Conservation (phyloP, 2,888 invertebrate genomes). For the Scrobipalpa atriplicella region DNA sequence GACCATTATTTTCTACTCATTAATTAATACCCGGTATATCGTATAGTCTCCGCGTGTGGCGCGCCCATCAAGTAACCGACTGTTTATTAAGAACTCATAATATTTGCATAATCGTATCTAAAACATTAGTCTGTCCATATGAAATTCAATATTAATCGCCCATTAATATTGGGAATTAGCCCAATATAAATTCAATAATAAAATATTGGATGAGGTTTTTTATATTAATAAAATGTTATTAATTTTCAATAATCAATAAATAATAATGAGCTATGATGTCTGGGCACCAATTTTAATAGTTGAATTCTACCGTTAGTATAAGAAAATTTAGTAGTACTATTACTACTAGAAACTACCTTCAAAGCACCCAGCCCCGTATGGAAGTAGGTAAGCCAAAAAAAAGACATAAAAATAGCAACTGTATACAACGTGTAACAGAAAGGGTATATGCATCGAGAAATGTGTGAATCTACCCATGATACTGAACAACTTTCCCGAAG, state of each 20-base stretch:
- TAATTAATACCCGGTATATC: slow-evolving; percentile 15
- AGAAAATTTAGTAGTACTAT: too few species aligned
- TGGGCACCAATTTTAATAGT: not conserved
- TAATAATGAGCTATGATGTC: slow-evolving; percentile 17
- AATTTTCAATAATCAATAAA: slow-evolving; percentile 32
- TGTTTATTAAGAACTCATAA: slow-evolving; percentile 78
- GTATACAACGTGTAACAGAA: too few species aligned
- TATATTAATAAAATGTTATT: slow-evolving; percentile 29
- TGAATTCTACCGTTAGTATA: not conserved
- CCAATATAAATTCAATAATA: slow-evolving; percentile 70
- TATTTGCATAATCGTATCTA: slow-evolving; percentile 80
- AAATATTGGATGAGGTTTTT: slow-evolving; percentile 35
- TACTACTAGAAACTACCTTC: too few species aligned
- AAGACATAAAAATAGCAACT: too few species aligned
- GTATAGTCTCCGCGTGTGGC: slow-evolving; percentile 53
- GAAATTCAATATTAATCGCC: slow-evolving; percentile 77
- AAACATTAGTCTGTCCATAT: slow-evolving; percentile 64
- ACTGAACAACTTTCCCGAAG: too few species aligned
- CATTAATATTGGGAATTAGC: slow-evolving; percentile 74
- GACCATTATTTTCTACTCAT: not conserved
- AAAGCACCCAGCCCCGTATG: too few species aligned
- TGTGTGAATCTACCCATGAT: too few species aligned
- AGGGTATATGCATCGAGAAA: too few species aligned
- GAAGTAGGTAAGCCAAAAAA: too few species aligned
- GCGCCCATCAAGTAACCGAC: slow-evolving; percentile 68